Percentiles rank a stretch among this genome's conserved stretches.
phyloP scores from a whole-genome alignment of 2,888 invertebrate genomes.

The Nomada goodeniana region DNA sequence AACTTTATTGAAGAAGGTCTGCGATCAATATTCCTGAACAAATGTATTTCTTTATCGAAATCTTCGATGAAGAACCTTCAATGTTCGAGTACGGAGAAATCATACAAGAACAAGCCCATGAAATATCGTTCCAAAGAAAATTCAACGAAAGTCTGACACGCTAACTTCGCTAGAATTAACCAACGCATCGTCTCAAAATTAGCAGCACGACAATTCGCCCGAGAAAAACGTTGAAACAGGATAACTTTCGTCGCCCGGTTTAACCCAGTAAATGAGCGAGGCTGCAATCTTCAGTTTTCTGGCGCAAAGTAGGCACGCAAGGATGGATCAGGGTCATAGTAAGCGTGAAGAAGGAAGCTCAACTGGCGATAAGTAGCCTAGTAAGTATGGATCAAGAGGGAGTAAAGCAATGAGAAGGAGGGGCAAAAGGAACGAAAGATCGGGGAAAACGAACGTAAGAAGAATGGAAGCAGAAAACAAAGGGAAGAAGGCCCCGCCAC shows the following conservation, averaged over 20 bases:
- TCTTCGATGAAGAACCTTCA: too few species aligned
- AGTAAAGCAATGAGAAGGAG: not conserved
- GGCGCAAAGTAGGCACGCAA: slow-evolving; percentile 17
- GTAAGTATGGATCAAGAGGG: not conserved
- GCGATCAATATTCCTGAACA: too few species aligned
- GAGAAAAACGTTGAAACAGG: not conserved
- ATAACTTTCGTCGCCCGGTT: not conserved
- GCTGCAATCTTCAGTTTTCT: slow-evolving; percentile 57
- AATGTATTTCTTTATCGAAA: too few species aligned
- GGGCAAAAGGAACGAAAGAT: not conserved
- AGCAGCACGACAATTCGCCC: too few species aligned
- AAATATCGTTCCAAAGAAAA: too few species aligned
- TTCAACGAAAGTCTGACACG: too few species aligned
- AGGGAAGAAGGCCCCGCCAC: slow-evolving; percentile 59
- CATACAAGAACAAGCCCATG: too few species aligned
- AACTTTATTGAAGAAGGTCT: too few species aligned
- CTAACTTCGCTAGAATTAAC: too few species aligned
- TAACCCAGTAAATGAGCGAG: slow-evolving; percentile 67
- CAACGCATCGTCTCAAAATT: too few species aligned
- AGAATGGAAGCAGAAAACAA: slow-evolving; percentile 44
- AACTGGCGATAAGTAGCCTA: not conserved
- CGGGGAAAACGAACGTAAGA: slow-evolving; percentile 25
- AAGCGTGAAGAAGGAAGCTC: not conserved
- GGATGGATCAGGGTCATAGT: slow-evolving; percentile 7
- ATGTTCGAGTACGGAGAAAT: too few species aligned